Percentiles rank a stretch among this genome's conserved stretches.
Conservation (phyloP, 2,113 vertebrate species). For the Canis aureus region DNA sequence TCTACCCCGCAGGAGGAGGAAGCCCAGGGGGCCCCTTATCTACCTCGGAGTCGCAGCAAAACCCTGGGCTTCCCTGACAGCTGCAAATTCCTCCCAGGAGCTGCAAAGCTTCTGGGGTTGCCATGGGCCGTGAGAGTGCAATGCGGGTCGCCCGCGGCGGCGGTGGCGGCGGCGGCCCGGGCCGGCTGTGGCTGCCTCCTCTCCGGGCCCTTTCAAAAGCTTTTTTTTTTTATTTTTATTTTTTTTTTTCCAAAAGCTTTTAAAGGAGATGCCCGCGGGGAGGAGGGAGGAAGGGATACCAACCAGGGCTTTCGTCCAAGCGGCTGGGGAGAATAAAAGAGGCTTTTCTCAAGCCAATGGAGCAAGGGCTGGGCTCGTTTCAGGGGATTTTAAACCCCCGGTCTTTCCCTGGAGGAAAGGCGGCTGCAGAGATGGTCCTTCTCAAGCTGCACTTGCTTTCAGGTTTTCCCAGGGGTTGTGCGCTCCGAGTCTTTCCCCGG, state of each 20-base stretch:
- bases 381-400: not conserved
- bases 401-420: not conserved
- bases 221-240: too few relatives aligned
- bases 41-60: not conserved
- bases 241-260: constrained; percentile 57
- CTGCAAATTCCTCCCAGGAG: not conserved
- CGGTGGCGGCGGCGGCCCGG: not conserved
- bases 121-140: constrained; percentile 71
- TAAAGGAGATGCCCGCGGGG: not conserved
- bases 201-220: constrained; percentile 42
- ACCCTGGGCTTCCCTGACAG: not conserved
- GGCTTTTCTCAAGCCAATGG: constrained; percentile 64
- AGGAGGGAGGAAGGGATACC: not conserved
- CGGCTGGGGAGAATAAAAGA: constrained; percentile 36
- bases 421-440: not conserved
- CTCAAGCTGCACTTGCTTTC: not conserved
- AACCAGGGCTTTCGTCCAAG: constrained; percentile 60
- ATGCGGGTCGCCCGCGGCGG: constrained; percentile 52
- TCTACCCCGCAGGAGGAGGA: not conserved
- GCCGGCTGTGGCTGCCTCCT: constrained; percentile 57
- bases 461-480: not conserved
- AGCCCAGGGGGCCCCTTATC: not conserved
- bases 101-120: constrained; percentile 57
- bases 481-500: not conserved
- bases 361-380: not conserved